A percentile compares a stretch with the other conserved stretches of the same genome.
Evolutionary conservation across 2,888 invertebrate genomes (phyloP).

Genomic region (Eupithecia subumbrata): DNA sequence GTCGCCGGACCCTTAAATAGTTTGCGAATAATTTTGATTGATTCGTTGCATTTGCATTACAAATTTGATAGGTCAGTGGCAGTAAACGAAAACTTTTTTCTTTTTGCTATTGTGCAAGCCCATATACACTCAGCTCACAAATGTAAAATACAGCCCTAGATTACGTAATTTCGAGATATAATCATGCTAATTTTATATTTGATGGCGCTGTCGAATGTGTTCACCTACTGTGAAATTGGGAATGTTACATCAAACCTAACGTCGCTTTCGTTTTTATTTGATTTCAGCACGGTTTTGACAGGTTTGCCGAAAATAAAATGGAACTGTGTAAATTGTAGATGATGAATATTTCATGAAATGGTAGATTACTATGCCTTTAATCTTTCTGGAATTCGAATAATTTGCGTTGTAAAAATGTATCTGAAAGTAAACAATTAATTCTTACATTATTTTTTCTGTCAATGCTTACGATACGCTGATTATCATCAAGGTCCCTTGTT

Average conservation of each 20-base stretch:
- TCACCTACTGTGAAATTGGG: conserved; percentile 44
- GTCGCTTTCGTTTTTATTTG: conserved; percentile 27
- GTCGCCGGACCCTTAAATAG: too few relatives aligned
- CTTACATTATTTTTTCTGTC: too few relatives aligned
- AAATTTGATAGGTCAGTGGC: too few relatives aligned
- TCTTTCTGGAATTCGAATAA: background rate
- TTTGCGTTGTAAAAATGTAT: too few relatives aligned
- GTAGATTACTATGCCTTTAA: background rate
- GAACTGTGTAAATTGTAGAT: background rate
- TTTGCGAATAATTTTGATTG: too few relatives aligned
- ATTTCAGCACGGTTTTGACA: conserved; percentile 8
- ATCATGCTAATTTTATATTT: conserved; percentile 29
- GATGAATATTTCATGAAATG: background rate
- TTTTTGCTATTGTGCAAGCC: background rate
- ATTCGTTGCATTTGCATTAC: too few relatives aligned
- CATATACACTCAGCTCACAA: background rate
- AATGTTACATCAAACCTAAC: conserved; percentile 40
- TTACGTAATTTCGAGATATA: conserved; percentile 28
- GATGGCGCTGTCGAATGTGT: conserved; percentile 34
- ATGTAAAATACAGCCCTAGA: conserved; percentile 10
- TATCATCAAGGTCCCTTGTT: too few relatives aligned
- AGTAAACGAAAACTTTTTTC: too few relatives aligned
- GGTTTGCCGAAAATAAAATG: background rate
- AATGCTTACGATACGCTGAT: too few relatives aligned
- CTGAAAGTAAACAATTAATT: too few relatives aligned